phyloP scores from a whole-genome alignment of 2,113 vertebrate species.

The Nothoprocta pentlandii region DNA sequence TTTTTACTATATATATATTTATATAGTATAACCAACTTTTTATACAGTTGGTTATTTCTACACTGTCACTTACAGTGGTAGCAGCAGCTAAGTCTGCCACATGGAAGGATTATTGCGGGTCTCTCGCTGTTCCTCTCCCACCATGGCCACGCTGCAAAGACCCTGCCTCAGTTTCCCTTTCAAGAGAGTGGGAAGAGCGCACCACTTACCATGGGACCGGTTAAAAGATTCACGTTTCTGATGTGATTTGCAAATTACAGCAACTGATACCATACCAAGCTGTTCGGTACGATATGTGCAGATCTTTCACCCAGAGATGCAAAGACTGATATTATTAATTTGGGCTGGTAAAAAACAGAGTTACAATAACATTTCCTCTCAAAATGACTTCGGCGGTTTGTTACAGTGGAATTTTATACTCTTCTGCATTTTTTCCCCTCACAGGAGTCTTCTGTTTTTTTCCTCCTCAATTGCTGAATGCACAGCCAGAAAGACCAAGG shows the following conservation, averaged over 20 bases:
- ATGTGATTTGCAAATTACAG: not conserved
- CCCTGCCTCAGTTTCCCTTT: not conserved
- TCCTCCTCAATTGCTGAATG: not conserved
- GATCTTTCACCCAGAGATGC: not conserved
- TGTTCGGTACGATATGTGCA: not conserved
- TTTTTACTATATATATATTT: too few relatives aligned
- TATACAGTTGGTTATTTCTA: not conserved
- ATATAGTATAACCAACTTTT: too few relatives aligned
- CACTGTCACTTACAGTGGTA: rapidly evolving
- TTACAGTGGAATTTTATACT: not conserved
- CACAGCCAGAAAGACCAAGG: not conserved
- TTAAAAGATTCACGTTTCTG: not conserved
- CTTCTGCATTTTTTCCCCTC: not conserved
- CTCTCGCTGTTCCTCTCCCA: not conserved
- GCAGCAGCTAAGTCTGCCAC: not conserved
- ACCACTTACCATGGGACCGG: rapidly evolving
- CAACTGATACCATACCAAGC: not conserved
- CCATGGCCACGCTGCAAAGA: rapidly evolving
- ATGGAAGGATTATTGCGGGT: not conserved
- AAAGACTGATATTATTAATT: not conserved
- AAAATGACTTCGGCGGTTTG: not conserved
- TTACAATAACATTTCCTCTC: not conserved
- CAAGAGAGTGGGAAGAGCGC: not conserved
- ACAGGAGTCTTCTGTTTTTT: not conserved
- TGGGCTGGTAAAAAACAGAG: not conserved